Evolutionary conservation across 2,888 invertebrate species (phyloP).

Genomic region (Nephrotoma guestfalica): DNA sequence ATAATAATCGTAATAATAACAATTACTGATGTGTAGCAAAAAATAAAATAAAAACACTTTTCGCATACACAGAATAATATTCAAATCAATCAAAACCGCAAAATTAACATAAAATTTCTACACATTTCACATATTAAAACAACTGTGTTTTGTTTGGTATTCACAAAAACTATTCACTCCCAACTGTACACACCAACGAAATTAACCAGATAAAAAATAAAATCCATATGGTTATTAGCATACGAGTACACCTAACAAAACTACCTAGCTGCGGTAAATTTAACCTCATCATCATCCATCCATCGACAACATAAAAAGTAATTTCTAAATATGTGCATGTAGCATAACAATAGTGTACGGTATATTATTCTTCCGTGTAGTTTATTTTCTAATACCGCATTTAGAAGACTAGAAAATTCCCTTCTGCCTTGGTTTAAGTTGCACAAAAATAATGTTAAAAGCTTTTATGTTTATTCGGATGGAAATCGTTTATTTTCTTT

Average conservation of each 20-base stretch:
- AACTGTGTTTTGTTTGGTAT: neutral
- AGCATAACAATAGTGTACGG: neutral
- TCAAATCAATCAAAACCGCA: neutral
- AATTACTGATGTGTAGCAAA: neutral
- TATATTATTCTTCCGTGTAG: neutral
- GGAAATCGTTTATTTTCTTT: neutral
- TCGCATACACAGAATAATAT: neutral
- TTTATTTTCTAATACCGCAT: neutral
- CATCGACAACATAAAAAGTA: neutral
- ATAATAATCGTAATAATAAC: neutral
- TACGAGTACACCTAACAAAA: neutral
- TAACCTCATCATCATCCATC: neutral
- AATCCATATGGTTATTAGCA: neutral
- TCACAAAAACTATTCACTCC: neutral
- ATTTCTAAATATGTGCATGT: neutral
- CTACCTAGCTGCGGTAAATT: neutral
- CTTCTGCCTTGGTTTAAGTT: neutral
- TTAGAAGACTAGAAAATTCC: neutral
- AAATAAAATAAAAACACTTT: neutral
- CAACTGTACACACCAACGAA: neutral
- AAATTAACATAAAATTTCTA: neutral
- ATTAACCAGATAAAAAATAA: neutral
- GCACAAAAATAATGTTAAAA: neutral
- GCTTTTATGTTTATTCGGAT: neutral
- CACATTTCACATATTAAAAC: neutral